Evolutionary conservation across 2,888 invertebrate species (phyloP).

Genomic region (Ophion obscuratus): DNA sequence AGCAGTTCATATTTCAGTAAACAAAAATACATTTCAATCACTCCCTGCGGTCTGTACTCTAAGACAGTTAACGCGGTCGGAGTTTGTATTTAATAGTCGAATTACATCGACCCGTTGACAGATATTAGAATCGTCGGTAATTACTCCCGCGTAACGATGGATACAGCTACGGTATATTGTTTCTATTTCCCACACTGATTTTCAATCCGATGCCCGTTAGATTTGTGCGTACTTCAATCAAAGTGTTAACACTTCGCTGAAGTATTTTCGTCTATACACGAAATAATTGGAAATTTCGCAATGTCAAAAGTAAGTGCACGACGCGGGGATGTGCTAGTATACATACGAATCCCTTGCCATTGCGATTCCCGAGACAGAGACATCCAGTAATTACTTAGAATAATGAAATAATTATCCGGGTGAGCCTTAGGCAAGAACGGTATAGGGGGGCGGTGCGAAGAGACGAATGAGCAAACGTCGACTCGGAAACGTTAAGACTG

Average conservation of each 20-base stretch:
- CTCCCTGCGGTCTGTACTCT: not conserved
- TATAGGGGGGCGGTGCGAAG: conserved; percentile 29
- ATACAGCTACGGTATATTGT: not conserved
- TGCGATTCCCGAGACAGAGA: conserved; percentile 36
- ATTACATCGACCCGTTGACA: not conserved
- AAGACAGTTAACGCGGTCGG: not conserved
- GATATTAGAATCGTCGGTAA: not conserved
- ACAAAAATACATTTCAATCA: not conserved
- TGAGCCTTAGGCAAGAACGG: conserved; percentile 45
- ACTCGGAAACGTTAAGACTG: conserved; percentile 42
- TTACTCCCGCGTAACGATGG: not conserved
- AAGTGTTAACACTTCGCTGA: conserved; percentile 29
- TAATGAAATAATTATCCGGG: conserved; percentile 71
- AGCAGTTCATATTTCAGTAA: not conserved
- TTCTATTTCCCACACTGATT: not conserved
- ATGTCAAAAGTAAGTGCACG: not conserved
- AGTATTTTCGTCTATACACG: conserved; percentile 12
- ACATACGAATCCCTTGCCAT: conserved; percentile 3
- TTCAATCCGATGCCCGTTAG: not conserved
- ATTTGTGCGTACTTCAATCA: conserved; percentile 4
- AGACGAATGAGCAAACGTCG: conserved; percentile 14
- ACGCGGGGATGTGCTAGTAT: conserved; percentile 1
- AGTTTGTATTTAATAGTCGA: not conserved
- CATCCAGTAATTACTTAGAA: conserved; percentile 68
- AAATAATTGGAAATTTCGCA: conserved; percentile 18